phyloP scores from a whole-genome alignment of 2,797 vertebrate genomes.

The Anomalospiza imberbis region DNA sequence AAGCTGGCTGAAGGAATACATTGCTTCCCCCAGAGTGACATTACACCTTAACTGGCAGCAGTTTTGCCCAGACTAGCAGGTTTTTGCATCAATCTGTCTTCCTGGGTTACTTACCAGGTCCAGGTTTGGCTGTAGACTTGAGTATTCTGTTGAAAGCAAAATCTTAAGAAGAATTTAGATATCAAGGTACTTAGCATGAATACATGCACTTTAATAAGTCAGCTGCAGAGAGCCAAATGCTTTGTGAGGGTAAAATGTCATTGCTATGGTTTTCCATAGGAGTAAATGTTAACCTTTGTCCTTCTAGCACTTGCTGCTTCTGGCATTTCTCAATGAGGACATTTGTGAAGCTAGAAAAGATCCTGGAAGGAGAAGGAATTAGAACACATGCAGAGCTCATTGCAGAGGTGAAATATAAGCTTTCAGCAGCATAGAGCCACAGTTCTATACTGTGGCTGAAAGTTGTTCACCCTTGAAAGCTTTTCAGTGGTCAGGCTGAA shows the following conservation, averaged over 20 bases:
- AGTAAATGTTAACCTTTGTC: conserved; percentile 14
- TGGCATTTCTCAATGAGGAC: not conserved
- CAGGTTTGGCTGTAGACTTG: not conserved
- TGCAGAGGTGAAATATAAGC: not conserved
- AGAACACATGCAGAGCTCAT: not conserved
- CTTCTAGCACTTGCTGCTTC: not conserved
- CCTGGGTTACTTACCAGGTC: not conserved
- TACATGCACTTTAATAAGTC: conserved; percentile 18
- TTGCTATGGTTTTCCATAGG: not conserved
- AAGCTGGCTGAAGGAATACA: not conserved
- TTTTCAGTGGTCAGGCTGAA: not conserved
- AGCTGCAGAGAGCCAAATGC: not conserved
- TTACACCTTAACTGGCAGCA: not conserved
- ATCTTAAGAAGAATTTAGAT: conserved; percentile 53
- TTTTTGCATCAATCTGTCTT: not conserved
- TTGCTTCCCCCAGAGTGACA: not conserved
- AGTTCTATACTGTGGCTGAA: not conserved
- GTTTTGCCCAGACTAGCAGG: not conserved
- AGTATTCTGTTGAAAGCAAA: conserved; percentile 28
- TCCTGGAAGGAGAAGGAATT: not conserved
- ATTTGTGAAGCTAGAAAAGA: not conserved
- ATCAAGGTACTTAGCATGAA: conserved; percentile 43
- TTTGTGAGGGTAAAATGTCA: not conserved
- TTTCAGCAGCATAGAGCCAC: not conserved
- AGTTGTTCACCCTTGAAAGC: not conserved